phyloP scores from a whole-genome alignment of 2,797 vertebrate species.

The Gallinago stenura region DNA sequence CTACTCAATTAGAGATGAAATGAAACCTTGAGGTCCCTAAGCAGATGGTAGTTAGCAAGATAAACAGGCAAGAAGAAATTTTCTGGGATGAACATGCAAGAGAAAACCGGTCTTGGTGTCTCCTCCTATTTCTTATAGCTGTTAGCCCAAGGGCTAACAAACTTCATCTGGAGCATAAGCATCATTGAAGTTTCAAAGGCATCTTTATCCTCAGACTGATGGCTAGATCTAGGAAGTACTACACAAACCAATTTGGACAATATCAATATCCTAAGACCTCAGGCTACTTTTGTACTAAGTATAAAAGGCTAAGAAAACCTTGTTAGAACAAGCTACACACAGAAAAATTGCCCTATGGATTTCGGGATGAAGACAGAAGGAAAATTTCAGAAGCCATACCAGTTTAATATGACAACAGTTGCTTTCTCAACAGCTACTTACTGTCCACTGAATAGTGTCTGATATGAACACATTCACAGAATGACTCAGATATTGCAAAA shows the following conservation, averaged over 20 bases:
- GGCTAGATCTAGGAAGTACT: neutral
- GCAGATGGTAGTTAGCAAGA: neutral
- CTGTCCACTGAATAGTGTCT: neutral
- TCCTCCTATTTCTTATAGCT: neutral
- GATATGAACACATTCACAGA: neutral
- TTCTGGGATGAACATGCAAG: neutral
- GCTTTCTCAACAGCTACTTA: neutral
- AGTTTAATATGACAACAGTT: neutral
- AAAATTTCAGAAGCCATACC: neutral
- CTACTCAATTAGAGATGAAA: neutral
- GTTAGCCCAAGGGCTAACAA: neutral
- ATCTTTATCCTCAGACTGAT: neutral
- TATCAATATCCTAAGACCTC: neutral
- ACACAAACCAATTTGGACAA: neutral
- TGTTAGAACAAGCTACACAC: too few relatives aligned
- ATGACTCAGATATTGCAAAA: neutral
- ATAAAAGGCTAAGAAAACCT: neutral
- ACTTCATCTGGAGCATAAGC: neutral
- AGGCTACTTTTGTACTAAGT: neutral
- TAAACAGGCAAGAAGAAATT: neutral
- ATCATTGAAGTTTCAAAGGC: neutral
- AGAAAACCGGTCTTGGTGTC: neutral
- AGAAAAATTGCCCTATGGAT: neutral
- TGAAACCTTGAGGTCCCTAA: neutral
- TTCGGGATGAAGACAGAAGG: neutral